Percentiles rank a stretch among this genome's conserved stretches.
Conservation (phyloP, 37 sponge, comb jelly and placozoan genomes). For the Eunapius fragilis region DNA sequence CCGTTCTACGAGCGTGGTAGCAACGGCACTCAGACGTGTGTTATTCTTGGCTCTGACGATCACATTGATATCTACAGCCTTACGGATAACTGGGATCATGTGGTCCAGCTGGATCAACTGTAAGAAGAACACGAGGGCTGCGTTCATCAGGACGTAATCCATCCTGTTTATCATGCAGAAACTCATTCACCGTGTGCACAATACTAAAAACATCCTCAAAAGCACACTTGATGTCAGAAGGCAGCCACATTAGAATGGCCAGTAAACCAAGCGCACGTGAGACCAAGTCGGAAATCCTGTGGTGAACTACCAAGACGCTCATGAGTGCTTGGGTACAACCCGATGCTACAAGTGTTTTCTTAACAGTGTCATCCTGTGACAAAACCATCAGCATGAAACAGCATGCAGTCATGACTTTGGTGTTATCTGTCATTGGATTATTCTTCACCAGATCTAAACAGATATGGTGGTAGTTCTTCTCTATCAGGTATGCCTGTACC, state of each 20-base stretch:
- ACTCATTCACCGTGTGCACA: constrained; percentile 2
- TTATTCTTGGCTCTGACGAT: neutral
- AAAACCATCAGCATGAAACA: constrained; percentile 75
- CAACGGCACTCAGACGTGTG: neutral
- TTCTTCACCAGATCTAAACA: constrained; percentile 26
- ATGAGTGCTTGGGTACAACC: constrained; percentile 48
- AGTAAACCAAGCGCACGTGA: constrained; percentile 72
- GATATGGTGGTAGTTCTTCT: constrained; percentile 17
- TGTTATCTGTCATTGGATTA: constrained; percentile 2
- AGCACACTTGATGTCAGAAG: constrained; percentile 51
- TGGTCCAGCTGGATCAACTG: neutral
- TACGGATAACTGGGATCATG: neutral
- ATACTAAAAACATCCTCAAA: constrained; percentile 40
- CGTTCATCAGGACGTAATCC: constrained; percentile 61
- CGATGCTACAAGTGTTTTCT: constrained; percentile 43
- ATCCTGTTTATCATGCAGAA: constrained; percentile 33
- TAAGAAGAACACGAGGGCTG: constrained; percentile 58
- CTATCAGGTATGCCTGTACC: constrained; percentile 47
- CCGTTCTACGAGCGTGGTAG: neutral
- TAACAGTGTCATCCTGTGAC: constrained; percentile 70
- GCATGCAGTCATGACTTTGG: constrained; percentile 51
- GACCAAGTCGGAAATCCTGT: constrained; percentile 27
- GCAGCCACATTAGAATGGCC: constrained; percentile 59
- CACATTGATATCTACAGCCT: neutral
- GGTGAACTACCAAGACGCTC: constrained; percentile 5